Conservation (phyloP, 2,797 vertebrate genomes). For the Rhinogobio ventralis region DNA sequence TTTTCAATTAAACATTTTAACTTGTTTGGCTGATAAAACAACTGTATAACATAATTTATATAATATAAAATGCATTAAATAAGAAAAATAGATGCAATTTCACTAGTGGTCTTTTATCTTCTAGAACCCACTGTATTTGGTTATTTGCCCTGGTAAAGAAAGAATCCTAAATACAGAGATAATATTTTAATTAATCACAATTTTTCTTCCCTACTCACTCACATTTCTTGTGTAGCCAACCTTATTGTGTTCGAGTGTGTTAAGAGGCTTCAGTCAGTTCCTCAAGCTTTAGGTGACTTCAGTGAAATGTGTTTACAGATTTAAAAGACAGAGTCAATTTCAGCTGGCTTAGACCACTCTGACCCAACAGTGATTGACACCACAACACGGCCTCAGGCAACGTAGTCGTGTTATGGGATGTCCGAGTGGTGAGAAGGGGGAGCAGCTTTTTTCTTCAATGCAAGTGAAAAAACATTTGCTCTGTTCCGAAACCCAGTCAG, state of each 20-base stretch:
- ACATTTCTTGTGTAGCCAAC: slow-evolving; percentile 5
- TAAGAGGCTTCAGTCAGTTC: slow-evolving; percentile 24
- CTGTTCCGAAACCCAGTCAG: background rate
- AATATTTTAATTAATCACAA: background rate
- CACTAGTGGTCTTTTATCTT: background rate
- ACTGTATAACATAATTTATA: background rate
- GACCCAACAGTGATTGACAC: slow-evolving; percentile 39
- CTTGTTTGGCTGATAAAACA: background rate
- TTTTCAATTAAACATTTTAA: background rate
- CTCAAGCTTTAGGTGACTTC: slow-evolving; percentile 23
- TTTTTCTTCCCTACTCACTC: background rate
- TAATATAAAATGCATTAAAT: background rate
- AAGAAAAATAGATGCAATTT: background rate
- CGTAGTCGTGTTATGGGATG: slow-evolving; percentile 26
- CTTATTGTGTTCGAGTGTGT: slow-evolving; percentile 6
- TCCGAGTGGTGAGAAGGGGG: slow-evolving; percentile 6
- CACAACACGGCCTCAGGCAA: slow-evolving; percentile 37
- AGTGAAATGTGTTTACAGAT: slow-evolving; percentile 43
- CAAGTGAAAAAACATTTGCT: background rate
- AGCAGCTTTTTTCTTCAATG: background rate
- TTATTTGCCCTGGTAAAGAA: background rate
- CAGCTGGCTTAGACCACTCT: slow-evolving; percentile 43
- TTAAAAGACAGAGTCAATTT: slow-evolving; percentile 44
- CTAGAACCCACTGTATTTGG: background rate
- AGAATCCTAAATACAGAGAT: background rate